Percentiles rank a stretch among this genome's conserved stretches.
phyloP scores from a whole-genome alignment of 2,888 invertebrate species.

The Falcaria lacertinaria region DNA sequence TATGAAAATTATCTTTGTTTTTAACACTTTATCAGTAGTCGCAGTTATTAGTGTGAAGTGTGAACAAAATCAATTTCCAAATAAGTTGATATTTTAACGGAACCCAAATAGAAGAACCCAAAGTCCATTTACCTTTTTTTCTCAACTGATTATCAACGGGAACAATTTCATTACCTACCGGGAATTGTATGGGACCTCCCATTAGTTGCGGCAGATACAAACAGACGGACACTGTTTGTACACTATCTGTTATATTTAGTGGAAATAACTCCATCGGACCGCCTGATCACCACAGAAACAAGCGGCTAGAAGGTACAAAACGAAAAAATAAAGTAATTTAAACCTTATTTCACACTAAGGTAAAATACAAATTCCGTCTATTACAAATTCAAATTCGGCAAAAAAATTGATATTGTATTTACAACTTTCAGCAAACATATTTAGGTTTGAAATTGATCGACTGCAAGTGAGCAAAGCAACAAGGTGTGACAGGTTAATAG shows the following conservation, averaged over 20 bases:
- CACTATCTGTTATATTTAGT: conserved; percentile 41
- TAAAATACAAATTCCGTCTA: not conserved
- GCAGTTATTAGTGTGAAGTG: too few species aligned
- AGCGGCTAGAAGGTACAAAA: conserved; percentile 33
- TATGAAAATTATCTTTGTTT: too few species aligned
- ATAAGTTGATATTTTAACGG: too few species aligned
- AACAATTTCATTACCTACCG: conserved; percentile 55
- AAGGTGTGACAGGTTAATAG: conserved; percentile 65
- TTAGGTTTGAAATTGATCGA: conserved; percentile 15
- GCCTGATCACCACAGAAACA: conserved; percentile 47
- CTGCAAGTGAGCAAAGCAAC: conserved; percentile 16
- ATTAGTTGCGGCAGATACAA: conserved; percentile 44
- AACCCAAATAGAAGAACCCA: not conserved
- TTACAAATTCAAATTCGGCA: not conserved
- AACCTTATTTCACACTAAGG: conserved; percentile 15
- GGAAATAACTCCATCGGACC: conserved; percentile 60
- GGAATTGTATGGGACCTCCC: conserved; percentile 52
- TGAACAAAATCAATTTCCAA: not conserved
- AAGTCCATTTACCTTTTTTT: not conserved
- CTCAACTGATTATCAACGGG: conserved; percentile 11
- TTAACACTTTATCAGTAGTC: too few species aligned
- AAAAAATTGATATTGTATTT: conserved; percentile 1
- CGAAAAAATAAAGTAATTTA: conserved; percentile 6
- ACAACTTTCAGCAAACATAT: accelerated
- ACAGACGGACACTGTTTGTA: conserved; percentile 32